Conservation (phyloP, 1,140 invertebrate genomes). For the Capitella teleta region DNA sequence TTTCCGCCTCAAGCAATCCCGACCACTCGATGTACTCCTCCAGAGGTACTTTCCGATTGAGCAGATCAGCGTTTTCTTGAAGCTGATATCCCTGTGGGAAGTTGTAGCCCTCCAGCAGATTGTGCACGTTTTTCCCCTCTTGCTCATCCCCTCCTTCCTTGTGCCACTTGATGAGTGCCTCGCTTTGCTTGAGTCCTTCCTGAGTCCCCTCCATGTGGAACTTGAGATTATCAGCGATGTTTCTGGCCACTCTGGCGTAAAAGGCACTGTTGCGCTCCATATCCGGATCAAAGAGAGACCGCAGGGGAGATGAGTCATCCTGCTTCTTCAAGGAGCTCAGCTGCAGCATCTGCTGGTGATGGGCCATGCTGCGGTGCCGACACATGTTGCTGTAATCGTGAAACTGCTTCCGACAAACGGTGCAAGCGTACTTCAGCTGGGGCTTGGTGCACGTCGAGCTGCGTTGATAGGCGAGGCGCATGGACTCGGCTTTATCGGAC, state of each 20-base stretch:
- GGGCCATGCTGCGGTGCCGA: constrained; percentile 23
- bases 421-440: constrained; percentile 19
- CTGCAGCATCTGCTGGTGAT: constrained; percentile 12
- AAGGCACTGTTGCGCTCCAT: no score
- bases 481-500: constrained; percentile 11
- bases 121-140: no score
- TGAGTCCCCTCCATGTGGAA: constrained; percentile 55
- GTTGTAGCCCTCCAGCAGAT: no score
- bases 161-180: constrained; percentile 6
- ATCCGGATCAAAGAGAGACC: no score
- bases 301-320: no score
- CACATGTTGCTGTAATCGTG: constrained; percentile 26
- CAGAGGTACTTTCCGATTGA: no score
- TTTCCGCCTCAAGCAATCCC: no score
- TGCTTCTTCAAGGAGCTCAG: no score
- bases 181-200: constrained; percentile 21
- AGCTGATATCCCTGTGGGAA: constrained; percentile 17
- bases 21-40: no score
- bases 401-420: constrained; percentile 39
- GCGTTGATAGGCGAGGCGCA: constrained; percentile 9
- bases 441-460: constrained; percentile 13
- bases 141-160: no score
- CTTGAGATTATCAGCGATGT: constrained; percentile 54
- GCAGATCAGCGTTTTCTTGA: no score
- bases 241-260: constrained; percentile 50